Evolutionary conservation across 2,113 vertebrate genomes (phyloP), one percentile per base, ranked within the genome.

Genomic region (Lethenteron camtschaticum): DNA sequence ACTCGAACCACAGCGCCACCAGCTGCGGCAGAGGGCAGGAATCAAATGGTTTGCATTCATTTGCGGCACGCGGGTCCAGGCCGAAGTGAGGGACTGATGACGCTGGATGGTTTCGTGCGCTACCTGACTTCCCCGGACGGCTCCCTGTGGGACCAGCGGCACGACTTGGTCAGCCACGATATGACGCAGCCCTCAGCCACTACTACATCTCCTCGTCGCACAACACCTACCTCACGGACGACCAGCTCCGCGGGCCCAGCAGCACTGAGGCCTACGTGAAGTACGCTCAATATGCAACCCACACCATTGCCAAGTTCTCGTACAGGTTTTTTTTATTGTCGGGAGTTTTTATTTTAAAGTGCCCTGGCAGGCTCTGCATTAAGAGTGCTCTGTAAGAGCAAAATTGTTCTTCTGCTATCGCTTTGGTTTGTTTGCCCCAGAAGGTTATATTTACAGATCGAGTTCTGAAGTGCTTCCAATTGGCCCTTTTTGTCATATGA

Each of bases 131-230:
- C 94, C 0, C 75, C 74, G 0, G 87, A 88, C 2, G 95, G 90
- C 0, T 83, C 87, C 57, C 78, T 90, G 75, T 78, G 95, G 55
- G 85, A 87, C 80, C 81, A 78, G 0, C 76, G 82, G 68, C 90
- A 96, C 68, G 70, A 75, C 3, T 18, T 58, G 2, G 82, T 95
- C 20, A 79, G 83, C 76, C 89, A 96, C 79, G 87, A 96, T 81
- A 97, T 97, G 94, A 81, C 18, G 73, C 83, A 78, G 58, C 88
- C 94, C 75, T 97, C 12, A 57, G 85, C 58, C 88, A 95, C 75
- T 97, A 96, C 78, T 97, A 86, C 79, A 94, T 97, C 79, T 96
- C 87, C 72, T 85, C 89, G 3, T 97, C 94, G 1, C 94, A 97
- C 78, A 97, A 97, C 71, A 96, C 94, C 59, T 97, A 96, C 75